A percentile compares a stretch with the other conserved stretches of the same genome.
Conservation (phyloP, 1,140 invertebrate species). For the Episyrphus balteatus region DNA sequence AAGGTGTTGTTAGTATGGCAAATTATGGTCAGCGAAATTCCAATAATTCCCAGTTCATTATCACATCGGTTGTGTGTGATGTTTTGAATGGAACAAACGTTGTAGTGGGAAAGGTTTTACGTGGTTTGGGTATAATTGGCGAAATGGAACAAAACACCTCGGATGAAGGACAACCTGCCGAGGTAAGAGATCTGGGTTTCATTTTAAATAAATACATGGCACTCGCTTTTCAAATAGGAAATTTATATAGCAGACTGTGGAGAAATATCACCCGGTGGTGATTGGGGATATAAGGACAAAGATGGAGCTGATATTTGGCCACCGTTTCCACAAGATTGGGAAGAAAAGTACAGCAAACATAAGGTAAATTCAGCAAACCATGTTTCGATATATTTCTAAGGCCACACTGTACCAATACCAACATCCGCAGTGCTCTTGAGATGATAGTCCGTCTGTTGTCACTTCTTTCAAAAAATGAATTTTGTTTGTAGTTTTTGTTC, state of each 20-base stretch:
- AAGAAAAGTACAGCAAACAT: conserved; percentile 32
- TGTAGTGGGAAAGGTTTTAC: conserved; percentile 73
- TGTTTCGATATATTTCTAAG: conserved; percentile 7
- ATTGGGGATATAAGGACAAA: conserved; percentile 54
- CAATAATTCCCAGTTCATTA: conserved; percentile 93
- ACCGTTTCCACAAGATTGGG: conserved; percentile 64
- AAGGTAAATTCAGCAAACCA: conserved; percentile 22
- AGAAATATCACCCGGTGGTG: conserved; percentile 46
- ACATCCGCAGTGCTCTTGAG: no score
- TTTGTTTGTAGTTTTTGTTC: no score
- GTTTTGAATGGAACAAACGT: conserved; percentile 86
- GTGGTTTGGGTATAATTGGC: conserved; percentile 53
- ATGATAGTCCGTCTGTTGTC: no score
- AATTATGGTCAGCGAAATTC: conserved; percentile 74
- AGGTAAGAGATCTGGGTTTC: conserved; percentile 35
- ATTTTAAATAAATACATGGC: background rate
- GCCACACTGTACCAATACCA: no score
- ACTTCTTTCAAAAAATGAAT: no score
- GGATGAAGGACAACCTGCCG: conserved; percentile 43
- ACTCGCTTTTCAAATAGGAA: conserved; percentile 34
- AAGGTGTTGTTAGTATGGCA: conserved; percentile 77
- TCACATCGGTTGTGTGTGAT: conserved; percentile 69
- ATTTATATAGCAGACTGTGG: conserved; percentile 62
- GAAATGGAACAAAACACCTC: conserved; percentile 52
- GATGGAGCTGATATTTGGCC: conserved; percentile 63